phyloP scores from a whole-genome alignment of 2,113 vertebrate genomes.

The Neolamprologus toae region DNA sequence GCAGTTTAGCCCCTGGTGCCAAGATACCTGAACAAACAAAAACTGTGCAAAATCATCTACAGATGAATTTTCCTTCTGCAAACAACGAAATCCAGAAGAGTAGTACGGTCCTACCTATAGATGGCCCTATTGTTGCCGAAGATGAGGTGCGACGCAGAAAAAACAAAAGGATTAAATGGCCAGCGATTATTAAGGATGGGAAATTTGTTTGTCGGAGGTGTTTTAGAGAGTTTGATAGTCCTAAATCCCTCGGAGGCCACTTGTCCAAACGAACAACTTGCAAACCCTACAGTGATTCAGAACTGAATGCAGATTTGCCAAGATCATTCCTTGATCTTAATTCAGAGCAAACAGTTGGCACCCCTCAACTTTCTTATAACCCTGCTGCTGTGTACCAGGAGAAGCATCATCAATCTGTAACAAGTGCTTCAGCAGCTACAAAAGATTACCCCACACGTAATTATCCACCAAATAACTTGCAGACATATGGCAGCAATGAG shows the following conservation, averaged over 20 bases:
- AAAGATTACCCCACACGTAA: constrained; percentile 69
- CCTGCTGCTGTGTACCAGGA: constrained; percentile 71
- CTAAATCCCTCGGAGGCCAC: constrained; percentile 92
- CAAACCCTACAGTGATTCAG: constrained; percentile 83
- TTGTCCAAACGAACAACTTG: constrained; percentile 87
- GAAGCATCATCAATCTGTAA: constrained; percentile 70
- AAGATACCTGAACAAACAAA: constrained; percentile 62
- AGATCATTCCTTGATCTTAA: constrained; percentile 84
- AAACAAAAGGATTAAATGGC: constrained; percentile 87
- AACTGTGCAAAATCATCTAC: constrained; percentile 64
- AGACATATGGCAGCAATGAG: constrained; percentile 58
- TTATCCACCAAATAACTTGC: constrained; percentile 69
- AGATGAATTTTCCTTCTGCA: constrained; percentile 61
- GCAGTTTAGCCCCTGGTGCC: constrained; percentile 57
- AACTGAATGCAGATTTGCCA: constrained; percentile 78
- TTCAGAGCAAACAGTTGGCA: constrained; percentile 74
- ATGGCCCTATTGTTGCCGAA: constrained; percentile 15
- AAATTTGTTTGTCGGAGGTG: constrained; percentile 93
- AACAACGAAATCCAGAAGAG: constrained; percentile 6
- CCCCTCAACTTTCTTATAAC: constrained; percentile 70
- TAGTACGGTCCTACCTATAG: background rate
- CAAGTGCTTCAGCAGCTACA: constrained; percentile 62
- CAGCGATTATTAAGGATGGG: constrained; percentile 88
- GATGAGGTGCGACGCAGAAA: constrained; percentile 74
- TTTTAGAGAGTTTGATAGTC: constrained; percentile 86